phyloP scores from a whole-genome alignment of 2,888 invertebrate genomes.

The Pammene aurita region DNA sequence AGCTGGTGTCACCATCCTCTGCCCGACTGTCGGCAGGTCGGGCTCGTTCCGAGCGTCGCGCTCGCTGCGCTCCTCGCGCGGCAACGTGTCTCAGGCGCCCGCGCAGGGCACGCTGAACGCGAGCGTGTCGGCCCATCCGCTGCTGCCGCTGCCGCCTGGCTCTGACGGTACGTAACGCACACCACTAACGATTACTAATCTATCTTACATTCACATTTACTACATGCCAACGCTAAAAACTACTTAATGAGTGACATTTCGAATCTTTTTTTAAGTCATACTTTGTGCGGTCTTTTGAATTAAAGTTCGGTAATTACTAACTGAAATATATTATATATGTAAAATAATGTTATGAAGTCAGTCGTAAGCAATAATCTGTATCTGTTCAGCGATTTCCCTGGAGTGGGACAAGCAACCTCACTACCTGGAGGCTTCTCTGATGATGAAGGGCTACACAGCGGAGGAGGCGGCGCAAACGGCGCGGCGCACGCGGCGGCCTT shows the following conservation, averaged over 20 bases:
- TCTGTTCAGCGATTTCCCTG: conserved; percentile 79
- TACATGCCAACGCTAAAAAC: not conserved
- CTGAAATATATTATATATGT: too few species aligned
- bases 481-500: conserved; percentile 58
- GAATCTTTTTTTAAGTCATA: not conserved
- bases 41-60: conserved; percentile 95
- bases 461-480: conserved; percentile 79
- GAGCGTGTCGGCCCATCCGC: conserved; percentile 96
- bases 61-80: conserved; percentile 91
- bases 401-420: conserved; percentile 84
- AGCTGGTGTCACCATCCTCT: conserved; percentile 80
- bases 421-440: conserved; percentile 93
- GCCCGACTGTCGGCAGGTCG: conserved; percentile 89
- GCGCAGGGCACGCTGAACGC: conserved; percentile 87
- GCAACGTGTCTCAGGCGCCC: conserved; percentile 89
- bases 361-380: conserved; percentile 10
- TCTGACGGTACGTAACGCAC: conserved; percentile 81
- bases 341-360: not conserved
- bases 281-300: not conserved
- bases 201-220: not conserved
- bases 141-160: conserved; percentile 94
- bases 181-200: conserved; percentile 1
- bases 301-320: too few species aligned
- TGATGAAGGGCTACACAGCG: conserved; percentile 88
- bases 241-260: not conserved